Evolutionary conservation across 2,797 vertebrate species (phyloP), one percentile per base, ranked within the genome.

Genomic region (Margarornis squamiger): DNA sequence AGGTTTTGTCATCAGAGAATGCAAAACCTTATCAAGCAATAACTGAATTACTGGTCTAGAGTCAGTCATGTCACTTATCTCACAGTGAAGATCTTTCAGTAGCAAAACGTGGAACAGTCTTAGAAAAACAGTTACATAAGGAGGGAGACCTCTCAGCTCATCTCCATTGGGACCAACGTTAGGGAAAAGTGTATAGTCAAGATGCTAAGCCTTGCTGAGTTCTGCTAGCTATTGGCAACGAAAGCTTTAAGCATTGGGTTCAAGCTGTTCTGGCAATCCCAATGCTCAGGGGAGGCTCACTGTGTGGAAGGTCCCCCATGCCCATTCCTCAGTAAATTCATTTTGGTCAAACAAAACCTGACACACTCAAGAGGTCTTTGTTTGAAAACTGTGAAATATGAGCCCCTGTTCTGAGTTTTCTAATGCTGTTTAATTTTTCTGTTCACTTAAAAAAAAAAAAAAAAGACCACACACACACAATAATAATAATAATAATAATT

Each of bases 281-380:
- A 52, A 0, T 4, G 12, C 5, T 27, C 24, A 6, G 10, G 30
- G 18, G 6, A 62, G 24, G 66, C 2, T 88, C 26, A 22, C 24
- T 63, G 49, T 90, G 45, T 48, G 71, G 48, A 32, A 61, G 21
- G 17, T 84, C 22, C 8, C 46, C 45, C 12, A 8, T 43, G 71
- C 7, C 16, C 8, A 29, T 12, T 77, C 24, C 8, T 62, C 5
- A 0, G 14, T 19, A 34, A 34, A 59, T 45, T 72, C 21, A 36
- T 4, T 62, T 74, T 72, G 23, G 8, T 72, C 23, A 49, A 24
- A 71, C 11, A 88, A 79, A 91, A 51, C 3, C 17, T 82, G 58
- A 66, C 3, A 4, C 14, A 57, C 6, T n/a, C 24, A 39, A 76
- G 76, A 15, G 11, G 7, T 66, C 24, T 45, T 78, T 20, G 61